Evolutionary conservation across 37 sponge, comb jelly and placozoan species (phyloP).

Genomic region (Petrosia ficiformis): DNA sequence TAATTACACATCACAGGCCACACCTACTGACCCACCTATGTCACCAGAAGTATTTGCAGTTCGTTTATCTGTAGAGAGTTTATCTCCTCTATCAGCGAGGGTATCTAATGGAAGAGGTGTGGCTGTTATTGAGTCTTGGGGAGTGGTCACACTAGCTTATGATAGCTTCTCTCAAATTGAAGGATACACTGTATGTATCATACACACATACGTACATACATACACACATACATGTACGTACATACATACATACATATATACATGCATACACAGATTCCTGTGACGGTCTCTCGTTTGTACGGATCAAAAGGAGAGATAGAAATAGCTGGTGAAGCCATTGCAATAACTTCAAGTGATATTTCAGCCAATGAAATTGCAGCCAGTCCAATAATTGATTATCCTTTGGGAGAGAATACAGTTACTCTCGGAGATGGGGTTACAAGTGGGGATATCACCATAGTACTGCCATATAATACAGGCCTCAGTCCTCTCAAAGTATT

Average conservation of each 20-base stretch:
- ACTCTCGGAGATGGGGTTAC: conserved; percentile 54
- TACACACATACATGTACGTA: no score
- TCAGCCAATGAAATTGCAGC: conserved; percentile 43
- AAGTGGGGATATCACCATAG: conserved; percentile 38
- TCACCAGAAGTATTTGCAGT: conserved; percentile 62
- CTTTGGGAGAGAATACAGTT: conserved; percentile 9
- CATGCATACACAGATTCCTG: conserved; percentile 3
- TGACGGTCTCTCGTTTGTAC: conserved; percentile 60
- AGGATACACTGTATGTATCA: conserved; percentile 39
- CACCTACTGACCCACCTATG: conserved; percentile 57
- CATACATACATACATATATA: no score
- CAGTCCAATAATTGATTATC: conserved; percentile 32
- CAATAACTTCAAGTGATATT: background rate
- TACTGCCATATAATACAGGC: conserved; percentile 39
- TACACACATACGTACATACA: no score
- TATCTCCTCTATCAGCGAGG: conserved; percentile 26
- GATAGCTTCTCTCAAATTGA: conserved; percentile 33
- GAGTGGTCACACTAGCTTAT: conserved; percentile 55
- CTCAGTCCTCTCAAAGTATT: conserved; percentile 51
- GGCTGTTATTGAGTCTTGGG: conserved; percentile 70
- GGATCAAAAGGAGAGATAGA: conserved; percentile 63
- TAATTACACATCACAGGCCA: conserved; percentile 38
- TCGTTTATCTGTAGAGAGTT: conserved; percentile 24
- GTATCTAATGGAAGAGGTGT: conserved; percentile 18
- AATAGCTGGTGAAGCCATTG: conserved; percentile 54